Evolutionary conservation across 2,797 vertebrate genomes (phyloP), one percentile per base, ranked within the genome.

Genomic region (Microctenopoma stevenorrisi): DNA sequence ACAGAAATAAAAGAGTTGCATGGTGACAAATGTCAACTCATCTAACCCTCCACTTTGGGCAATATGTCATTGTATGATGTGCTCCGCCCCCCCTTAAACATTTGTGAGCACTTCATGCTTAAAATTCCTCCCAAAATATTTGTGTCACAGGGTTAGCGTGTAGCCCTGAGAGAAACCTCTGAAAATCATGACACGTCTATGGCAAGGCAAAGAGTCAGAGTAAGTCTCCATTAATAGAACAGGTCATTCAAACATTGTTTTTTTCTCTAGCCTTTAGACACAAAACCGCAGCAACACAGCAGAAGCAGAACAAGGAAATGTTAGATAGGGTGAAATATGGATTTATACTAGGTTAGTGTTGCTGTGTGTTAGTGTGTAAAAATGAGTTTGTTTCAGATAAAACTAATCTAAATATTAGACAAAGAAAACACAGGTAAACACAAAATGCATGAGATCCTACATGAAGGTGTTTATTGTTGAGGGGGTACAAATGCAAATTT

Each of bases 181-280:
- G 74, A 82, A 87, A 82, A 74, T 69, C 44, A 30, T 74, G 84
- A 78, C 88, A 81, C 60, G 80, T 86, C 81, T 59, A 5, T 11
- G 65, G 73, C 28, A 22, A 59, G 49, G 66, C 69, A 62, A 69
- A 65, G 60, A 28, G 67, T 71, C 90, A 81, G 85, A 78, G 69
- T 88, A 86, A 91, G 90, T 89, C 82, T 72, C 40, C 80, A 55
- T 84, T 89, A 87, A 88, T 60, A 67, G 73, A 84, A 66, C 15
- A 0, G 86, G 76, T 87, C 80, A 76, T 71, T 84, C 69, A 69
- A 56, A 74, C 44, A 79, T 58, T 67, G 22, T 50, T 49, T 48
- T 30, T 68, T 67, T 74, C 63, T 72, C 47, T 1, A 16, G 62
- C 79, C 35, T 43, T 42, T 5, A 56, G 37, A 76, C 61, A 35